Evolutionary conservation across 2,888 invertebrate species (phyloP), one percentile per base, ranked within the genome.

Genomic region (Mythimna ferrago): DNA sequence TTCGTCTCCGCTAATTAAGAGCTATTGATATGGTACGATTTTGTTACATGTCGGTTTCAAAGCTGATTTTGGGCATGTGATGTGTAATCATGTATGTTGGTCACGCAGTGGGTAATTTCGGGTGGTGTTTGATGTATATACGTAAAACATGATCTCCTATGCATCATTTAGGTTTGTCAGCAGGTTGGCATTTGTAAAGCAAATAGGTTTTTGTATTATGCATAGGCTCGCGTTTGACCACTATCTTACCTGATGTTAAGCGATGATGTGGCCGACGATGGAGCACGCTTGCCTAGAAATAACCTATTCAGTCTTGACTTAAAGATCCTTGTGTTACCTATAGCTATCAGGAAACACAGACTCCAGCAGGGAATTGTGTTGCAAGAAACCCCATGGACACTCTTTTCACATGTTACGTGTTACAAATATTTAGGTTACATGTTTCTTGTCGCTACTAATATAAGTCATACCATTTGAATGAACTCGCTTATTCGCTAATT

Each of bases 11-110:
- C 83, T 86, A 90, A 90, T 90, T 91, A 91, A 80, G 78, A 78
- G 80, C 85, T 88, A 90, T 89, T 88, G 90, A 89, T 89, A 88
- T 86, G 73, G 71, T 77, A 72, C 84, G 78, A 86, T 87, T 89
- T 89, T 7, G 75, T 82, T 81, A 71, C 78, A 66, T 64, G 62
- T 71, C 68, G 74, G 72, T 78, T 81, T 81, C 53, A 32, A 60
- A 41, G 57, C 35, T 66, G 21, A 70, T 68, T 78, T 70, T 41
- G n/a, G 54, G 62, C 11, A 53, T 83, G 65, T 16, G 21, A 35
- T 75, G 44, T 63, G 75, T 38, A 38, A 9, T 38, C 9, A 9
- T 38, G 38, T 76, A 79, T 76, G 80, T 73, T 63, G 53, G 73
- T 76, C 82, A 80, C 82, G 77, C 53, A 66, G 41, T 41, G 69